Evolutionary conservation across 2,113 vertebrate genomes (phyloP), one percentile per base, ranked within the genome.

Genomic region (Numida meleagris): DNA sequence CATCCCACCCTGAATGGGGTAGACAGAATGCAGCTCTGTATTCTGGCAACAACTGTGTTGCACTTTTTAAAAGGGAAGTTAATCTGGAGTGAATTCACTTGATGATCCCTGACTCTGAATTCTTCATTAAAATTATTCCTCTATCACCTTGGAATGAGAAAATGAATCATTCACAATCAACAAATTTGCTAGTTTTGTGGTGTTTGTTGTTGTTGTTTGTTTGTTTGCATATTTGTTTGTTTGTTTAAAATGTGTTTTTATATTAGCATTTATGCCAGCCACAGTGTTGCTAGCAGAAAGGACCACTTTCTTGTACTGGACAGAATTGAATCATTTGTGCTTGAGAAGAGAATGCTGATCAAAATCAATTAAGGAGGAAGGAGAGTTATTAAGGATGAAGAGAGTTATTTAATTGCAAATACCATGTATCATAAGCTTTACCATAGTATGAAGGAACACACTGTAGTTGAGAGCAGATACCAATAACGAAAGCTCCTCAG

Each of bases 51-150:
- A 93, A 59, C 34, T 38, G 71, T 77, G 89, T 80, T 82, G 57
- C 46, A 53, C 57, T 86, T 91, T 82, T 88, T 92, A 67, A 95
- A 88, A 50, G 48, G 33, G 61, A 98, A 97, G 97, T 98, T 97
- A 96, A 97, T 96, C 92, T 97, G 85, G 76, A 98, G 80, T 93
- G 93, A 97, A 96, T 93, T 96, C 93, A 94, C 88, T 97, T 95
- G 92, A 94, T 97, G 85, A 93, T 97, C 80, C 90, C 96, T 98
- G 97, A 96, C 92, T 98, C 89, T 95, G 95, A 98, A 98, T 97
- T 75, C 83, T 96, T 96, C 86, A 79, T 95, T 88, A 92, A 96
- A 98, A 98, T 98, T 98, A 98, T 92, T 90, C 29, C n/a, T 94
- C 62, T 48, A 78, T 84, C 90, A 96, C 19, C 50, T 67, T 84